Conservation (phyloP, 1,140 invertebrate genomes). For the Drosophila murphyi region DNA sequence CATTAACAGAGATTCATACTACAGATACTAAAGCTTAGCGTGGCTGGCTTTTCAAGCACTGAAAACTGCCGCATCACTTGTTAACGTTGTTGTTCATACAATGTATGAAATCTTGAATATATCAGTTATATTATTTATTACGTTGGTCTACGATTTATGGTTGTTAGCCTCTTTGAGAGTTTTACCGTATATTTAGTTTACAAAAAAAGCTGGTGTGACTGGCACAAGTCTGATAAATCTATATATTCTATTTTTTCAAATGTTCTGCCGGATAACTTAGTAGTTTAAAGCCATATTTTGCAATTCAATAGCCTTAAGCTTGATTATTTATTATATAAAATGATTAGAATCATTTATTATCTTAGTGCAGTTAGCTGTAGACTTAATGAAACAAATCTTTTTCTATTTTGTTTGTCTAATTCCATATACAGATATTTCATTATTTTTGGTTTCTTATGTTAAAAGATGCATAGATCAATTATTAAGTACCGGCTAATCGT, state of each 20-base stretch:
- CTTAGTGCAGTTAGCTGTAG: neutral
- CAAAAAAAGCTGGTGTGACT: neutral
- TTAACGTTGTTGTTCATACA: neutral
- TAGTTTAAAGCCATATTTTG: neutral
- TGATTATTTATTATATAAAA: neutral
- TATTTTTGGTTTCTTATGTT: no score
- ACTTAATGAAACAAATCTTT: neutral
- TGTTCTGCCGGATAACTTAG: slow-evolving; percentile 9
- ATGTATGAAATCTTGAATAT: slow-evolving; percentile 9
- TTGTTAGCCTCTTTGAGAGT: neutral
- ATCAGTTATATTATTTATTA: slow-evolving; percentile 6
- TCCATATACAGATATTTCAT: neutral
- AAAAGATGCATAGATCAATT: no score
- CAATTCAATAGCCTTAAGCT: neutral
- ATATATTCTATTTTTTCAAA: neutral
- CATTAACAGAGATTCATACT: neutral
- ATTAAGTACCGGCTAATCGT: no score
- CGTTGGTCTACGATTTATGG: slow-evolving; percentile 23
- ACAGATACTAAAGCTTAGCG: slow-evolving; percentile 7
- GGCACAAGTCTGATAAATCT: slow-evolving; percentile 6
- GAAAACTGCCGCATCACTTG: slow-evolving; percentile 30
- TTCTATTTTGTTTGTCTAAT: neutral
- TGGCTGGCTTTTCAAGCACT: slow-evolving; percentile 16
- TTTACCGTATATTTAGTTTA: neutral
- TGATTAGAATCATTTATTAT: neutral